Evolutionary conservation across 2,113 vertebrate species (phyloP).

Genomic region (Prunella himalayana): DNA sequence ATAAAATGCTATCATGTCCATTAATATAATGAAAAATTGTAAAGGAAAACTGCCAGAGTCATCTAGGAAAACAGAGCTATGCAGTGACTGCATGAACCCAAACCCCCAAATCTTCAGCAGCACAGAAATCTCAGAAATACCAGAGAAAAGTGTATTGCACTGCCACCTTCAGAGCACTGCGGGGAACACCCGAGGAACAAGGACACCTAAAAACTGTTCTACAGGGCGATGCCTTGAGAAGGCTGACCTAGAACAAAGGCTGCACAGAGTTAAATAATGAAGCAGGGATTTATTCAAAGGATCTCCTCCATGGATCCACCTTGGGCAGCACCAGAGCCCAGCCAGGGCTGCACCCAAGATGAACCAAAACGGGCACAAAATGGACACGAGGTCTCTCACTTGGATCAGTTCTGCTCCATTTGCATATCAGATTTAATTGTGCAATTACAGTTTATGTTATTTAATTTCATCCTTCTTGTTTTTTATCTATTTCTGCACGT

Average conservation of each 20-base stretch:
- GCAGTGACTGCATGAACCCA: background rate
- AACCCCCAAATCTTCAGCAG: background rate
- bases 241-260: background rate
- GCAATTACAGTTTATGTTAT: background rate
- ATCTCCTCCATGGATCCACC: background rate
- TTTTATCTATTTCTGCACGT: background rate
- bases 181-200: background rate
- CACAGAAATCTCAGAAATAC: background rate
- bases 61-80: background rate
- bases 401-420: background rate
- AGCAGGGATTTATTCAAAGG: background rate
- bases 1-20: background rate
- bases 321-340: background rate
- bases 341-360: background rate
- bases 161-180: background rate
- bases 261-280: background rate
- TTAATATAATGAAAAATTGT: background rate
- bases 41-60: background rate
- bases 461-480: background rate
- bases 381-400: accelerated
- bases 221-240: background rate
- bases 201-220: background rate
- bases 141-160: background rate
- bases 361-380: background rate
- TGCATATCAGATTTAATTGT: background rate